Evolutionary conservation across 2,888 invertebrate species (phyloP), one percentile per base, ranked within the genome.

Genomic region (Scaptomyza caliginosa): DNA sequence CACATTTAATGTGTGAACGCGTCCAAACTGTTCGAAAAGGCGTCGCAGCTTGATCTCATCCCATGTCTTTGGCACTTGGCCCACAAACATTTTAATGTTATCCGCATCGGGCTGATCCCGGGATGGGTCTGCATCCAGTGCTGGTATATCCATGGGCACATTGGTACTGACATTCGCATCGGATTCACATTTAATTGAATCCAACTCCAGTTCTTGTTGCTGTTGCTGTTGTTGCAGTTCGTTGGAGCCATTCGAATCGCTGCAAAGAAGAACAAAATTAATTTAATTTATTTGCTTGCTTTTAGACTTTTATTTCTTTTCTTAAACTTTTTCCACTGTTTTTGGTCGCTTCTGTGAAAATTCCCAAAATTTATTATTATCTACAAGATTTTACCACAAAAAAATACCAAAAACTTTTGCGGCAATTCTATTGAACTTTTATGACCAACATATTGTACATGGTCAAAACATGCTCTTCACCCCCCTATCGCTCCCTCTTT

Each of bases 61-160:
- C 98, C 99, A 98, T 80, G 96, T 95, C 67, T 98, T 94, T 40
- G 99, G 99, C 86, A 99, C 97, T 92, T 98, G 97, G 24, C 97
- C 97, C 63, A 99, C 99, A 93, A 99, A 99, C 99, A 99, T 99
- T 93, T 94, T 99, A 90, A 99, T 99, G 90, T 97, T 97, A 92
- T 99, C 99, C 24, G 97, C 95, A 92, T 99, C 99, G 7, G 99
- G 99, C 92, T 97, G 94, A 89, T 96, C 96, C 72, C 90, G 91
- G 64, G 72, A 57, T 42, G 81, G 65, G 46, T 90, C 90, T 65
- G 82, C 67, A 7, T 72, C 68, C 23, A 1, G 11, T 3, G 21
- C 6, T 4, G 16, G 55, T n/a, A 72, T 58, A 19, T 81, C 71
- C 72, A 74, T 71, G 26, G 66, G 13, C 11, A 30, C 60, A 17